A percentile compares a stretch with the other conserved stretches of the same genome.
Conservation (phyloP, 2,797 vertebrate genomes). For the Esox lucius region DNA sequence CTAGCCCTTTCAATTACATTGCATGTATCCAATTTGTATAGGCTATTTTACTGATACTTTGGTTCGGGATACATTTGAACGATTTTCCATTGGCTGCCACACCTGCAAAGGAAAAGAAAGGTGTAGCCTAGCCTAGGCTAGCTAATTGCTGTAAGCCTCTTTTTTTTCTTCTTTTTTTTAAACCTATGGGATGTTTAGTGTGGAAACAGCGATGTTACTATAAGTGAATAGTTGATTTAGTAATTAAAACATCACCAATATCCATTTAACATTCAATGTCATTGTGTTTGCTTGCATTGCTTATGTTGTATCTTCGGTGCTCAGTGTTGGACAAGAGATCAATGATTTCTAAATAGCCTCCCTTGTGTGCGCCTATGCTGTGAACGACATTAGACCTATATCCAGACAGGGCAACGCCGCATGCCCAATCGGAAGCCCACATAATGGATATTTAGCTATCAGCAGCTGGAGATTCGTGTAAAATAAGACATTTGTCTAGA, state of each 20-base stretch:
- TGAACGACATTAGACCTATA: not conserved
- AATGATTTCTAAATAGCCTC: not conserved
- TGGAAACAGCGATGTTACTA: not conserved
- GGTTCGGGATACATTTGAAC: not conserved
- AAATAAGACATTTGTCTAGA: not conserved
- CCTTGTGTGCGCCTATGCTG: not conserved
- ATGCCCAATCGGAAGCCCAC: not conserved
- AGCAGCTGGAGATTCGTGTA: not conserved
- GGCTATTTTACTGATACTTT: not conserved
- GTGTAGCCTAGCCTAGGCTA: not conserved
- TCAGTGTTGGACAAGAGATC: not conserved
- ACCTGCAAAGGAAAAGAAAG: not conserved
- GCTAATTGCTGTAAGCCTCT: not conserved
- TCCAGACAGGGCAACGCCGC: not conserved
- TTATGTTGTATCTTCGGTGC: not conserved
- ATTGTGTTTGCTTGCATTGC: not conserved
- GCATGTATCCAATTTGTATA: not conserved
- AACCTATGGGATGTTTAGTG: not conserved
- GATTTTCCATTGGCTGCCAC: not conserved
- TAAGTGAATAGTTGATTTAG: not conserved
- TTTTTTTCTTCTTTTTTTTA: too few species aligned
- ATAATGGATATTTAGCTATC: not conserved
- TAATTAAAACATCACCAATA: not conserved
- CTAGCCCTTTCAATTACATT: not conserved
- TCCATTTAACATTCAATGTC: not conserved